Evolutionary conservation across 2,888 invertebrate genomes (phyloP).

Genomic region (Taenaris catops): DNA sequence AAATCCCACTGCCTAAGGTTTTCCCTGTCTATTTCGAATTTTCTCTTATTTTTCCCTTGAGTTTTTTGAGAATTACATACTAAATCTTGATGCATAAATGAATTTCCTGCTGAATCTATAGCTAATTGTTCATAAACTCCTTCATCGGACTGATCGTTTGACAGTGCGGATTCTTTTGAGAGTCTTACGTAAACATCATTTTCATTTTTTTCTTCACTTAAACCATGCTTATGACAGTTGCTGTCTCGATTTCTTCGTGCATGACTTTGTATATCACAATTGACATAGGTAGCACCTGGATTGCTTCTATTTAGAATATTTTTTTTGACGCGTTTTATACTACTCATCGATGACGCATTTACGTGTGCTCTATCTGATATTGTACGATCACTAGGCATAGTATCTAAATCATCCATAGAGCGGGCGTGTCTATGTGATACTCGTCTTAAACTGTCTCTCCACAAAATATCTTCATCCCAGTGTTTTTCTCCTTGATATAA

Average conservation of each 20-base stretch:
- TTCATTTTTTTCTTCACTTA: slow-evolving; percentile 53
- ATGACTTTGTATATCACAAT: slow-evolving; percentile 82
- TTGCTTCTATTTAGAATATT: slow-evolving; percentile 67
- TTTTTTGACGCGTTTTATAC: slow-evolving; percentile 66
- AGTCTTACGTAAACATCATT: slow-evolving; percentile 76
- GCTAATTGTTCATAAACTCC: slow-evolving; percentile 79
- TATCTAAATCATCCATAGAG: slow-evolving; percentile 90
- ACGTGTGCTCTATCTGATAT: slow-evolving; percentile 39
- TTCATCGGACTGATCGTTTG: slow-evolving; percentile 59
- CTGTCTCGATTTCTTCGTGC: slow-evolving; percentile 54
- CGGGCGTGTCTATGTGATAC: slow-evolving; percentile 90
- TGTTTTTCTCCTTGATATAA: slow-evolving; percentile 83
- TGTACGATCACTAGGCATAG: slow-evolving; percentile 41
- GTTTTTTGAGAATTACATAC: slow-evolving; percentile 23
- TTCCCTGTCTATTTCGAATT: slow-evolving; percentile 88
- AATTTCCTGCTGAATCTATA: slow-evolving; percentile 49
- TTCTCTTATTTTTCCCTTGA: slow-evolving; percentile 47
- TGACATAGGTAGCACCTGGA: slow-evolving; percentile 89
- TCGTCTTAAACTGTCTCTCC: slow-evolving; percentile 88
- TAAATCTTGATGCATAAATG: slow-evolving; percentile 15
- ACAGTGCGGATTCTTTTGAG: slow-evolving; percentile 46
- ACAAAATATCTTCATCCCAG: slow-evolving; percentile 91
- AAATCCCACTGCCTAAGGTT: slow-evolving; percentile 93
- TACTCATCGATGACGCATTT: slow-evolving; percentile 55
- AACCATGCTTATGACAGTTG: slow-evolving; percentile 30